Percentiles rank a stretch among this genome's conserved stretches.
phyloP scores from a whole-genome alignment of 1,140 invertebrate species.

The Campodea augens region DNA sequence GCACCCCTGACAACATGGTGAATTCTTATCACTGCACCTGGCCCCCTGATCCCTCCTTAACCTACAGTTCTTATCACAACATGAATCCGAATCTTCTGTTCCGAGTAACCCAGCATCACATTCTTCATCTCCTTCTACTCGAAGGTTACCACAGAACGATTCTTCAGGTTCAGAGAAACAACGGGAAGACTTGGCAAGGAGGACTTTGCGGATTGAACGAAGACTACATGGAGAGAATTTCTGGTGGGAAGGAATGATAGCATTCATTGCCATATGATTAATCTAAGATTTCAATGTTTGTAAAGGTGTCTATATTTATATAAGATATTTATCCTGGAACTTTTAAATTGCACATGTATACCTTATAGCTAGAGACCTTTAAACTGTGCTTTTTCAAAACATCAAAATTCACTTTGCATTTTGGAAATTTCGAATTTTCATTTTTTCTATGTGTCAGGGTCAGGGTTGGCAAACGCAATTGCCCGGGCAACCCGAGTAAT shows the following conservation, averaged over 20 bases:
- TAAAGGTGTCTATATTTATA: not conserved
- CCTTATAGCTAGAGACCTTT: too few species aligned
- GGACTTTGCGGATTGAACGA: slow-evolving; percentile 74
- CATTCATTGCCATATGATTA: too few species aligned
- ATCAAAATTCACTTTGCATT: too few species aligned
- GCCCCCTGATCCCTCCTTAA: slow-evolving; percentile 55
- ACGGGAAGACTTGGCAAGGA: slow-evolving; percentile 71
- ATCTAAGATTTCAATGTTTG: not conserved
- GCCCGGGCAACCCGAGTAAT: too few species aligned
- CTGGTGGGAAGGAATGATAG: slow-evolving; percentile 34
- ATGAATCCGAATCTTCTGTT: slow-evolving; percentile 75
- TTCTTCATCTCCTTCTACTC: slow-evolving; percentile 85
- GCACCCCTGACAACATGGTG: slow-evolving; percentile 79
- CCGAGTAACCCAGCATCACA: slow-evolving; percentile 83
- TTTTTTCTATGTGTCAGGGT: too few species aligned
- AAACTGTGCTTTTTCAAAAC: too few species aligned
- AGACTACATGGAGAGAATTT: slow-evolving; percentile 86
- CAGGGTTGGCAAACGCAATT: too few species aligned
- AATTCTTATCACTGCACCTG: slow-evolving; percentile 85
- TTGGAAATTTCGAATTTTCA: too few species aligned
- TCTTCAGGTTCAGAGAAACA: slow-evolving; percentile 90
- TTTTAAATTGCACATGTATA: too few species aligned
- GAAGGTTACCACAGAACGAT: slow-evolving; percentile 81
- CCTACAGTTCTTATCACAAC: slow-evolving; percentile 84
- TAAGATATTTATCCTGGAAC: not conserved